Conservation (phyloP, 2,797 vertebrate species). For the Pangasius macronema region DNA sequence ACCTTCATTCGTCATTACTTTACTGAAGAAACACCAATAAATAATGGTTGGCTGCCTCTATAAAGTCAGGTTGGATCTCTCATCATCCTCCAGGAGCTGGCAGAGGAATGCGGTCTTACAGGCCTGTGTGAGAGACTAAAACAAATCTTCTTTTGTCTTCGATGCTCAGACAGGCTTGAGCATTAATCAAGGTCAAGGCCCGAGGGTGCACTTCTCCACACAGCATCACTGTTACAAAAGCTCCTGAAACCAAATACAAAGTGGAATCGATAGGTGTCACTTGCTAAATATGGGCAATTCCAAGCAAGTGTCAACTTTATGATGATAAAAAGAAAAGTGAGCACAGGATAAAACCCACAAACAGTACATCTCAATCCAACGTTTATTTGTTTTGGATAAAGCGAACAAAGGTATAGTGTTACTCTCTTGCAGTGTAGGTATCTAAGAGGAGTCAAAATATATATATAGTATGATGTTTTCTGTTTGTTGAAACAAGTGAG, state of each 20-base stretch:
- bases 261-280: constrained; percentile 14
- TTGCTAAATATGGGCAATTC: neutral
- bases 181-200: constrained; percentile 40
- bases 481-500: neutral
- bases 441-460: no score
- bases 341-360: neutral
- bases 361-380: neutral
- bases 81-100: neutral
- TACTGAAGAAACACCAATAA: neutral
- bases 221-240: constrained; percentile 38
- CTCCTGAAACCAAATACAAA: constrained; percentile 22
- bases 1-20: constrained; percentile 2
- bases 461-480: neutral
- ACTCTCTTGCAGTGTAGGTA: no score
- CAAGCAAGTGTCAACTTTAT: neutral
- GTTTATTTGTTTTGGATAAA: no score
- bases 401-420: no score
- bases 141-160: constrained; percentile 59
- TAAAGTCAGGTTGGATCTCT: neutral
- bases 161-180: constrained; percentile 34
- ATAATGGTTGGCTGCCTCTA: neutral
- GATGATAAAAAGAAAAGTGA: neutral
- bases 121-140: constrained; percentile 32
- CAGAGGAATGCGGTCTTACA: constrained; percentile 57
- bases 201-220: constrained; percentile 33